Conservation (phyloP, 2,888 invertebrate species). For the Elmis aenea region DNA sequence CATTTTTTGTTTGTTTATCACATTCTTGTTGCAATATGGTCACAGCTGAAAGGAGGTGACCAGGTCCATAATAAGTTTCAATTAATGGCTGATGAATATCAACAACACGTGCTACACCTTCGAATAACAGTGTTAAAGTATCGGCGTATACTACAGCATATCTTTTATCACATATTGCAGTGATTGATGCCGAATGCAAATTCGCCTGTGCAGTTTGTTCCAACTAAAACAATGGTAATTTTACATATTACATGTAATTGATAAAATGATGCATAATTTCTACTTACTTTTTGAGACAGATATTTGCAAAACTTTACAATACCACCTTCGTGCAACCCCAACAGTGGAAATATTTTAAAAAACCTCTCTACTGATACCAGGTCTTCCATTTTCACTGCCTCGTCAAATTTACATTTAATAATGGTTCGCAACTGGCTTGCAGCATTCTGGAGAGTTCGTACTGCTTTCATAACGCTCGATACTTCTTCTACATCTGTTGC, state of each 20-base stretch:
- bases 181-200: constrained; percentile 60
- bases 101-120: constrained; percentile 69
- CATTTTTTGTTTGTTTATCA: constrained; percentile 58
- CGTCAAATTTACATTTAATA: constrained; percentile 79
- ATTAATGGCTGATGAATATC: constrained; percentile 86
- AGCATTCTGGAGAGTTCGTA: constrained; percentile 70
- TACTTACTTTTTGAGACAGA: constrained; percentile 76
- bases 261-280: no score
- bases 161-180: constrained; percentile 64
- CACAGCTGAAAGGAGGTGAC: constrained; percentile 66
- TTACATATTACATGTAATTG: constrained; percentile 3
- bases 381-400: constrained; percentile 84
- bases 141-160: constrained; percentile 78
- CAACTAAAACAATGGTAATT: constrained; percentile 45
- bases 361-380: constrained; percentile 87
- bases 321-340: constrained; percentile 88
- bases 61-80: constrained; percentile 83
- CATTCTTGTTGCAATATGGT: constrained; percentile 73
- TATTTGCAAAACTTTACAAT: constrained; percentile 83
- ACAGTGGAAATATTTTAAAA: constrained; percentile 93
- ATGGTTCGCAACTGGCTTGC: constrained; percentile 65
- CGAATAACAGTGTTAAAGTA: constrained; percentile 76
- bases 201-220: constrained; percentile 67
- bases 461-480: constrained; percentile 65
- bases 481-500: constrained; percentile 70